Evolutionary conservation across 1,140 invertebrate genomes (phyloP).

Genomic region (Medauroidea extradentata): DNA sequence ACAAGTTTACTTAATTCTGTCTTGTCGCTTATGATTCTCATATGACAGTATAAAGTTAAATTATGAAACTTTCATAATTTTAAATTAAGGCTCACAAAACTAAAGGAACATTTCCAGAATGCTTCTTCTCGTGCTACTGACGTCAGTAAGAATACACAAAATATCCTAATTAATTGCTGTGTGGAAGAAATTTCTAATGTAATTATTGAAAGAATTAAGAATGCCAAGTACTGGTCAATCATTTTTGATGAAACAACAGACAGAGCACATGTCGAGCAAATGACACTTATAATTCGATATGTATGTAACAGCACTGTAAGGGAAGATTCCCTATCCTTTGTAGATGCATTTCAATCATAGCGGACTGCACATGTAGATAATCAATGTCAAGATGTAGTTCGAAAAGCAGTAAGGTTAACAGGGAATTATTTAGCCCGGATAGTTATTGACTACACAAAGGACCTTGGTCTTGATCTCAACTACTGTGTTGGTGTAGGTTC

Average conservation of each 20-base stretch:
- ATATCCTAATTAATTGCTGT: conserved; percentile 30
- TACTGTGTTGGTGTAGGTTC: conserved; percentile 24
- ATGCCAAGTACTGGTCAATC: conserved; percentile 23
- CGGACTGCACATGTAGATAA: no score
- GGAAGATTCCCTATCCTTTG: conserved; percentile 29
- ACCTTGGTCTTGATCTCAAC: conserved; percentile 21
- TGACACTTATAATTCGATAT: conserved; percentile 28
- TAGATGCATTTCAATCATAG: conserved; percentile 15
- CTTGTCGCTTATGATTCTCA: no score
- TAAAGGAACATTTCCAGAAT: conserved; percentile 28
- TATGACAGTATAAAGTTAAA: no score
- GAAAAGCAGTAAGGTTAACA: no score
- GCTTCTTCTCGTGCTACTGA: conserved; percentile 24
- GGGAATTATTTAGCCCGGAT: no score
- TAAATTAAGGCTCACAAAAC: neutral
- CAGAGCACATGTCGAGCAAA: conserved; percentile 26
- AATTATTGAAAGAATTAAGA: conserved; percentile 23
- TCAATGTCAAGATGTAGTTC: no score
- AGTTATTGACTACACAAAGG: conserved; percentile 4
- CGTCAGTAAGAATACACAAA: conserved; percentile 32
- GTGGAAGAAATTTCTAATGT: conserved; percentile 23
- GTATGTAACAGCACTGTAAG: conserved; percentile 13
- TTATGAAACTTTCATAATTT: no score
- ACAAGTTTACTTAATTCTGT: no score
- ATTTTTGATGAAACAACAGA: conserved; percentile 36